These are phyloP conservation scores for Mormyrops attenuatus DNA, from an alignment of 2,797 vertebrate genomes.

Conservation along the genomic window DNA sequence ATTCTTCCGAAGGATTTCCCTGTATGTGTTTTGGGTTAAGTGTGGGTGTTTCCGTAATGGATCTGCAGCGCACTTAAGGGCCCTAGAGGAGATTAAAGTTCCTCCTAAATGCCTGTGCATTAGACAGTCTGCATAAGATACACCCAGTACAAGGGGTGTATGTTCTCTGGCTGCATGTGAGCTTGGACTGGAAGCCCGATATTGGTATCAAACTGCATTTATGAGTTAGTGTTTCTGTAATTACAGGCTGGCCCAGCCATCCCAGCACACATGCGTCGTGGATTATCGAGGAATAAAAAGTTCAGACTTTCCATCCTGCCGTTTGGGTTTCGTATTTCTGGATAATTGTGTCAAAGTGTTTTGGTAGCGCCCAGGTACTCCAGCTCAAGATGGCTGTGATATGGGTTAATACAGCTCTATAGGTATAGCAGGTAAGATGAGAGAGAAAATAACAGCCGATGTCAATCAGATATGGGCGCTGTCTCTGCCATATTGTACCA, in stretches of 20 bases:
- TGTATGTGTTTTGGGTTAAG: conserved; percentile 2
- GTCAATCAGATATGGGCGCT: neutral
- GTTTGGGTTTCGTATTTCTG: neutral
- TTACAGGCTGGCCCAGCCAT: neutral
- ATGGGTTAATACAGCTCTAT: neutral
- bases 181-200: conserved; percentile 18
- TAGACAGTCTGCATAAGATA: conserved; percentile 33
- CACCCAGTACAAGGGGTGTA: neutral
- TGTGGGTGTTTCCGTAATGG: conserved; percentile 39
- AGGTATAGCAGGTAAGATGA: neutral
- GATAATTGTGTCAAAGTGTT: neutral
- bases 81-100: conserved; percentile 54
- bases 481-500: neutral
- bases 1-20: neutral
- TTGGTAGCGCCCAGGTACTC: neutral
- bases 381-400: neutral
- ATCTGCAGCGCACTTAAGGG: conserved; percentile 41
- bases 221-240: conserved; percentile 11
- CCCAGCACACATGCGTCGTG: neutral
- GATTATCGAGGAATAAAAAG: conserved; percentile 9
- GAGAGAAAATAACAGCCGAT: neutral
- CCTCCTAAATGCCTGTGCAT: conserved; percentile 41
- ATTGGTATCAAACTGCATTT: conserved; percentile 12
- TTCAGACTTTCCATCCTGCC: neutral
- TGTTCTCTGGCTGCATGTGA: conserved; percentile 26